Percentiles rank a stretch among this genome's conserved stretches.
These are phyloP conservation scores for Magallana ariakensis DNA, from an alignment of 1,140 invertebrate species.

Conservation along the genomic window DNA sequence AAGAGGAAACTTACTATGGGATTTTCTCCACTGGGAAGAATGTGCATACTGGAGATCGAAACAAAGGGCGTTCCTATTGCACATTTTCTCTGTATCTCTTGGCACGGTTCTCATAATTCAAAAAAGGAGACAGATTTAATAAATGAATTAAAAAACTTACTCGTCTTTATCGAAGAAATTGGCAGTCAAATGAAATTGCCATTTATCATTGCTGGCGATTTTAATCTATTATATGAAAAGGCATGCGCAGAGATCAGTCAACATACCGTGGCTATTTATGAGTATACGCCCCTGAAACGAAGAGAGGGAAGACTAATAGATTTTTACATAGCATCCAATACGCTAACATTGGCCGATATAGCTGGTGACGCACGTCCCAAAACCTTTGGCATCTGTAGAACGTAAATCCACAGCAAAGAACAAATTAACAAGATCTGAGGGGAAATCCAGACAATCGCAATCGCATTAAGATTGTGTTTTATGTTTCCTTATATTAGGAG, in stretches of 20 bases:
- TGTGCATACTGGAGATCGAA: neutral
- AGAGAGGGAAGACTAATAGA: neutral
- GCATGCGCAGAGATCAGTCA: neutral
- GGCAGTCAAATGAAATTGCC: neutral
- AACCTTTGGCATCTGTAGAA: neutral
- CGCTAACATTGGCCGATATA: neutral
- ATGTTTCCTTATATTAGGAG: too few relatives aligned
- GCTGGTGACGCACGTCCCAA: neutral
- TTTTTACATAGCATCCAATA: neutral
- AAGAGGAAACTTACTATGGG: neutral
- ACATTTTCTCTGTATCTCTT: neutral
- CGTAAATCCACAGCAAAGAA: neutral
- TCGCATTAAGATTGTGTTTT: too few relatives aligned
- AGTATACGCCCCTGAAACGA: neutral
- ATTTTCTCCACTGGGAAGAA: neutral
- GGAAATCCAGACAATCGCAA: too few relatives aligned
- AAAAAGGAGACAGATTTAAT: neutral
- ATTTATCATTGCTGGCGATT: neutral
- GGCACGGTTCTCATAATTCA: neutral
- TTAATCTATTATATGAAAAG: neutral
- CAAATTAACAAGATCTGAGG: too few relatives aligned
- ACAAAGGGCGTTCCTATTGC: neutral
- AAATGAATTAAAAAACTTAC: neutral
- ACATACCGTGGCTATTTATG: neutral
- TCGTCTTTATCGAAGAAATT: neutral